Percentiles rank a stretch among this genome's conserved stretches.
Evolutionary conservation across 92 coral and sea anemone genomes (phyloP).

Genomic region (Parazoanthus darwini): DNA sequence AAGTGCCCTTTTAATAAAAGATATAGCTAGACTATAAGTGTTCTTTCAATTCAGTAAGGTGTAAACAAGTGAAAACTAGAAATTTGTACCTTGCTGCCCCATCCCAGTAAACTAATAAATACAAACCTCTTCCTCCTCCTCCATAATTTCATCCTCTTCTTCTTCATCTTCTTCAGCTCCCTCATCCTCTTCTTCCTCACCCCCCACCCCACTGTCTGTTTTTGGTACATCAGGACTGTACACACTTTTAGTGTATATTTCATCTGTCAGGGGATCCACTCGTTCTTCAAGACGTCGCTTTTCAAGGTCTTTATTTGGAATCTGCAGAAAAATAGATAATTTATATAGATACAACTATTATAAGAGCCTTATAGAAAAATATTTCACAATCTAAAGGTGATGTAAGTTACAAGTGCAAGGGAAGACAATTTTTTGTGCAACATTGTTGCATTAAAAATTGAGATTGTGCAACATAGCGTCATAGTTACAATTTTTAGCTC

Average conservation of each 20-base stretch:
- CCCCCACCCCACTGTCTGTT: conserved; percentile 39
- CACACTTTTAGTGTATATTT: conserved; percentile 76
- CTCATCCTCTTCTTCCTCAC: conserved; percentile 71
- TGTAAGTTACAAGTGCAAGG: too few relatives aligned
- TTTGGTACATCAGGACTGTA: conserved; percentile 68
- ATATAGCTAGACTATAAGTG: too few relatives aligned
- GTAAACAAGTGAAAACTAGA: background rate
- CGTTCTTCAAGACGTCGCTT: conserved; percentile 81
- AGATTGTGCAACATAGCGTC: too few relatives aligned
- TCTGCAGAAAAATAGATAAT: conserved; percentile 42
- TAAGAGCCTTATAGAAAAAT: too few relatives aligned
- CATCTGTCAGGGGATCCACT: conserved; percentile 89
- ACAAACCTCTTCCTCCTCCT: conserved; percentile 76
- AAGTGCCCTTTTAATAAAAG: too few relatives aligned
- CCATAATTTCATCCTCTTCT: conserved; percentile 68
- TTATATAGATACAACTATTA: too few relatives aligned
- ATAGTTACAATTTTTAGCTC: too few relatives aligned
- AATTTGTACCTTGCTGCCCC: too few relatives aligned
- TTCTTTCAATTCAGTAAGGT: too few relatives aligned
- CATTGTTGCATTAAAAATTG: too few relatives aligned
- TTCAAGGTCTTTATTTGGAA: conserved; percentile 94
- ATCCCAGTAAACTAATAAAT: background rate
- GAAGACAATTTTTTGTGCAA: too few relatives aligned
- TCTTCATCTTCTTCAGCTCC: conserved; percentile 63
- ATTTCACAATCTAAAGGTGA: too few relatives aligned